Evolutionary conservation across 2,113 vertebrate species (phyloP).

Genomic region (Pogona vitticeps): DNA sequence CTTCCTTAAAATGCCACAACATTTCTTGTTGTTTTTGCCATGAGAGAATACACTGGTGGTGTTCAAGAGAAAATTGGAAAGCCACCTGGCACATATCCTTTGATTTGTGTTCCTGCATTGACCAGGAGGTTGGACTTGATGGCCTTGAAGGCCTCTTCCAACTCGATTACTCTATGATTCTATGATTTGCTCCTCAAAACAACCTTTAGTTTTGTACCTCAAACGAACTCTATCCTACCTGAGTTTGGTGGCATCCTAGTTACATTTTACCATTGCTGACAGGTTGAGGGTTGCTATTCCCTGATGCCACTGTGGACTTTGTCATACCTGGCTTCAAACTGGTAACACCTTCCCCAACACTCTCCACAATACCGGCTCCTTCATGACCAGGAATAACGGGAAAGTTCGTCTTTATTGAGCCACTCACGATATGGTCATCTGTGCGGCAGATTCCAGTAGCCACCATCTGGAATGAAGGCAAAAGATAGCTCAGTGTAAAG

Average conservation of each 20-base stretch:
- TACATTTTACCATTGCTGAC: background rate
- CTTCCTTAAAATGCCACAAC: no score
- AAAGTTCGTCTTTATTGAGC: conserved; percentile 71
- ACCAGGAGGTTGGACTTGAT: no score
- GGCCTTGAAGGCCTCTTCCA: no score
- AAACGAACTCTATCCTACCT: no score
- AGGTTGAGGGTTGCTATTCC: background rate
- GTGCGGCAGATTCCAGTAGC: conserved; percentile 89
- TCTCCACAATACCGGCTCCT: conserved; percentile 85
- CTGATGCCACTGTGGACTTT: background rate
- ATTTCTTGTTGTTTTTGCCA: no score
- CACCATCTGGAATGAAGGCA: conserved; percentile 66
- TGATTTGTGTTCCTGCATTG: no score
- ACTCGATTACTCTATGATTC: no score
- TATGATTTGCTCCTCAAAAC: no score
- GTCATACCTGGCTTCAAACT: conserved; percentile 69
- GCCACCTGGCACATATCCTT: no score
- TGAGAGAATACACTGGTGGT: no score
- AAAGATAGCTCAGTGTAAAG: background rate
- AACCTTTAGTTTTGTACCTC: no score
- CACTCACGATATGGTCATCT: conserved; percentile 77
- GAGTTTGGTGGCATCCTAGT: background rate
- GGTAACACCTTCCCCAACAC: conserved; percentile 74
- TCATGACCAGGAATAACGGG: conserved; percentile 89
- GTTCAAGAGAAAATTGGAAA: no score